phyloP scores from a whole-genome alignment of 2,113 vertebrate species.

The Odocoileus virginianus region DNA sequence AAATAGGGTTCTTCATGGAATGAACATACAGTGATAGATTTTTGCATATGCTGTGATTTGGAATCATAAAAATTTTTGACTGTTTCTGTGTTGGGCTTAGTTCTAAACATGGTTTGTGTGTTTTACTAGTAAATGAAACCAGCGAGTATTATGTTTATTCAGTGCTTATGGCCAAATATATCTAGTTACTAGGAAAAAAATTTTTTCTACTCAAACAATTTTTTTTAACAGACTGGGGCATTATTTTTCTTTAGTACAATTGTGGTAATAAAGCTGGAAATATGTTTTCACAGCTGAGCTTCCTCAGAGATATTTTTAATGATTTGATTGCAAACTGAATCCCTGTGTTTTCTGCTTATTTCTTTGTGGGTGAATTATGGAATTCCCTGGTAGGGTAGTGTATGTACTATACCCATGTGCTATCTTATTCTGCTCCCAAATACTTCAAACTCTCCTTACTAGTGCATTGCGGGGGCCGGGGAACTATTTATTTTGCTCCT shows the following conservation, averaged over 20 bases:
- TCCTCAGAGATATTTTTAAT: background rate
- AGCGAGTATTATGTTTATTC: background rate
- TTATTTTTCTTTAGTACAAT: constrained; percentile 3
- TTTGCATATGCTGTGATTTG: background rate
- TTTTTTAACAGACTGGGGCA: background rate
- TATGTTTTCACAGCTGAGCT: background rate
- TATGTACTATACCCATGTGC: background rate
- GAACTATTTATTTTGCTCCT: background rate
- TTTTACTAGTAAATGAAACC: background rate
- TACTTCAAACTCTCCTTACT: background rate
- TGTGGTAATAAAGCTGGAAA: background rate
- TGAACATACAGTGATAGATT: background rate
- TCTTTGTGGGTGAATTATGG: background rate
- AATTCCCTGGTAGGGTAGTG: background rate
- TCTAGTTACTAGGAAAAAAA: background rate
- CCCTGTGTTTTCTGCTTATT: background rate
- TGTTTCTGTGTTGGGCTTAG: background rate
- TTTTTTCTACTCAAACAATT: background rate
- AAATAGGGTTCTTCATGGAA: background rate
- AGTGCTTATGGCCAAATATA: background rate
- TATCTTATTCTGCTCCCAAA: background rate
- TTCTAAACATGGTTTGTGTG: background rate
- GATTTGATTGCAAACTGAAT: background rate
- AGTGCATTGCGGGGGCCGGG: background rate
- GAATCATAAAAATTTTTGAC: background rate